Base-by-base conservation (phyloP, 2,888 invertebrate genomes). In the Agrilus cyanescens region DNA sequence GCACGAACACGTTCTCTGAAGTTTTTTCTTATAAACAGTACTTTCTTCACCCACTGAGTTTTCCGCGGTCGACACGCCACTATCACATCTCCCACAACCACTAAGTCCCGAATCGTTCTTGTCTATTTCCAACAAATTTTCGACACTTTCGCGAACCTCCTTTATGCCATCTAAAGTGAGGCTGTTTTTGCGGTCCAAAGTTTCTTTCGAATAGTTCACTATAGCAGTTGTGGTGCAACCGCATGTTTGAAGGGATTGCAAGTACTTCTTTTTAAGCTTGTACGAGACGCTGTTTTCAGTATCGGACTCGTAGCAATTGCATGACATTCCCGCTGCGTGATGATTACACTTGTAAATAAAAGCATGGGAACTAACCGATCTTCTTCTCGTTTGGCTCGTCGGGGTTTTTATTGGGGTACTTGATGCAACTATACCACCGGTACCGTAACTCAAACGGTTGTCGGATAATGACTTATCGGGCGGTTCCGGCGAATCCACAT, bases 51-150 rank as follows among this genome's bases (percentile, higher is more conserved):
- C 58, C 14, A 67, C 60, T 4, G 65, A 65, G 50, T 66, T 66
- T 53, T 73, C 72, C 5, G 63, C 73, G 4, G 67, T 67, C 13
- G 66, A 65, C 16, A 67, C 58, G 12, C 67, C 67, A 54, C 73
- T 72, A 53, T 74, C 74, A 54, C 74, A 75, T 12, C 71, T 65
- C 44, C 71, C 71, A 53, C 73, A 74, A 38, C 70, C 70, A 32
- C 72, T 71, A 15, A 69, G 53, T 0, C 68, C 68, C 2, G 68
- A 69, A 50, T 72, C 71, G 49, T 69, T 67, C 31, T 68, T 66
- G 53, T 73, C 72, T 46, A 62, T 63, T 46, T 65, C 65, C 37
- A 68, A 50, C 10, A 67, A 50, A 51, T 67, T 60, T 47, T 68
- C 67, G n/a, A 63, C 63, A 52, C 66, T 66, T 52, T 69, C 69